Base-by-base conservation (phyloP, 2,888 invertebrate species). In the Nemotelus pantherinus region DNA sequence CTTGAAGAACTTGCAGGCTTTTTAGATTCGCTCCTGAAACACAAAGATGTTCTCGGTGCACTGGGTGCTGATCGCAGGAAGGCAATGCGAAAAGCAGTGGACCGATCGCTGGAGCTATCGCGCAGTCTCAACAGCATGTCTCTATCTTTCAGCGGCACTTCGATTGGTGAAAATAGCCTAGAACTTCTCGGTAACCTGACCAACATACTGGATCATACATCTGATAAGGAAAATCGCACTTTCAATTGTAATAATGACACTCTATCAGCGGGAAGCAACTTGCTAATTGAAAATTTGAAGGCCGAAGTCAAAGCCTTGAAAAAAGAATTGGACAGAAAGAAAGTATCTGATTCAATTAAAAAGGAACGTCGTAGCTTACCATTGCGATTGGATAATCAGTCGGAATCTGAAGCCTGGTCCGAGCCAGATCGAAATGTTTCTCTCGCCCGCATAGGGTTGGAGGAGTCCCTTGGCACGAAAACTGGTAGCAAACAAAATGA, bases 401-500 rank as follows among this genome's bases (percentile, higher is more conserved):
- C 92, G 2, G 95, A 95, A 84, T 94, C 95, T 0, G 95, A 96
- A 84, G 92, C 93, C 50, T 95, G 95, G 92, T 95, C 95, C 0
- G 95, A 95, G 84, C 95, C 95, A 0, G 95, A 95, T 84, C 89
- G 94, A 65, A 92, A 91, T 79, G 94, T 95, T 2, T 95, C 95
- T 0, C 87, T 92, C 79, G 94, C 93, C 0, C 90, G 95, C 80
- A 95, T 95, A 44, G 95, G 95, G 0, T 83, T 92, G 2, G 89
- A 89, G 75, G 90, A 90, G 71, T 74, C 74, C 1, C 50, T 74
- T 39, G 74, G 60, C 3, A 43, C 44, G 41, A 86, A 85, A 6
- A 84, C 84, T 88, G 57, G 87, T 88, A 5, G 86, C 43, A 76
- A 71, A 88, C 47, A 50, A 45, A 75, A 39, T 4, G 85, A 85